Evolutionary conservation across 1,140 invertebrate species (phyloP).

Genomic region (Drosophila tristis): DNA sequence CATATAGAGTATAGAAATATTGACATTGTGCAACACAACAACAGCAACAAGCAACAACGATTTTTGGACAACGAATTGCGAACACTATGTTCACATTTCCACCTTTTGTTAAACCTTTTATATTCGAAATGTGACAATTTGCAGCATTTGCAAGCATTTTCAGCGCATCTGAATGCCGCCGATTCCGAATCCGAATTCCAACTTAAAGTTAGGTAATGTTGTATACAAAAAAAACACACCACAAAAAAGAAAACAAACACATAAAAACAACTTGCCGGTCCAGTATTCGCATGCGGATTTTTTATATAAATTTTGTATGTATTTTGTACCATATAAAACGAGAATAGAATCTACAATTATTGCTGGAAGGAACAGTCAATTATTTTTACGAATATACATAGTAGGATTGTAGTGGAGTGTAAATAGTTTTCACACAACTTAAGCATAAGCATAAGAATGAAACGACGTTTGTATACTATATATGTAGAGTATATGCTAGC

Average conservation of each 20-base stretch:
- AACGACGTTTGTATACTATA: conserved; percentile 55
- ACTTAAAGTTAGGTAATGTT: conserved; percentile 49
- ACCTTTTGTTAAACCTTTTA: conserved; percentile 37
- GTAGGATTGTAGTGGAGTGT: conserved; percentile 44
- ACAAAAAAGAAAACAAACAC: conserved; percentile 31
- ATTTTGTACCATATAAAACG: conserved; percentile 38
- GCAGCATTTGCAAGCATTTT: conserved; percentile 45
- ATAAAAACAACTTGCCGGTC: conserved; percentile 73
- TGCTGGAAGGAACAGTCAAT: conserved; percentile 63
- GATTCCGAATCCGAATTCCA: too few relatives aligned
- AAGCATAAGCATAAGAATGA: background rate
- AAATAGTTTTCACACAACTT: conserved; percentile 59
- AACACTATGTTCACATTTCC: conserved; percentile 42
- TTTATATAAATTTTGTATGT: conserved; percentile 59
- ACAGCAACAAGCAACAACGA: conserved; percentile 12
- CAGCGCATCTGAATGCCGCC: conserved; percentile 20
- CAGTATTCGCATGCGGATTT: conserved; percentile 62
- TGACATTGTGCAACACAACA: conserved; percentile 22
- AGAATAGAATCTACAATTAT: conserved; percentile 32
- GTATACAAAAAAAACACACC: conserved; percentile 16
- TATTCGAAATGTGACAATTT: conserved; percentile 20
- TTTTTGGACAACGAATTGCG: conserved; percentile 62
- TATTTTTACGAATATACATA: conserved; percentile 50
- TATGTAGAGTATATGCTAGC: conserved; percentile 13
- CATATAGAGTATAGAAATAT: conserved; percentile 20